These are phyloP conservation scores for Lasioglossum morio DNA, from an alignment of 2,888 invertebrate species.

Conservation along the genomic window DNA sequence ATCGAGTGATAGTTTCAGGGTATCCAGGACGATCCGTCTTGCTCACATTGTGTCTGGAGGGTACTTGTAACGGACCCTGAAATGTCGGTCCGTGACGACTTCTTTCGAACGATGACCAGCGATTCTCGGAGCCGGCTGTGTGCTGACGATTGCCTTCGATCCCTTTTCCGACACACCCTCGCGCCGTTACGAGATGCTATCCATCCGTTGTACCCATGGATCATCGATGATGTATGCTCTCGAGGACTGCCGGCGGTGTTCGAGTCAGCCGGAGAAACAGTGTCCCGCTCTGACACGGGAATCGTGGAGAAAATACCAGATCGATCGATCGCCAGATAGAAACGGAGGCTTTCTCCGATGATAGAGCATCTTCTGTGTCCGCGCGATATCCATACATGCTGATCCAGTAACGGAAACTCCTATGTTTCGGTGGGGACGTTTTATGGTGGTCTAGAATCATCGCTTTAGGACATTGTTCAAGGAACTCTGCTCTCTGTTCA, in stretches of 20 bases:
- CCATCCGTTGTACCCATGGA: slow-evolving; percentile 47
- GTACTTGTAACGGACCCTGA: slow-evolving; percentile 58
- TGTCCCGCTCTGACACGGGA: slow-evolving; percentile 25
- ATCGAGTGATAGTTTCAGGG: slow-evolving; percentile 26
- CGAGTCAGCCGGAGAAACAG: slow-evolving; percentile 31
- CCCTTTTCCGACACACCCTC: slow-evolving; percentile 62
- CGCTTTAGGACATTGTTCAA: no score
- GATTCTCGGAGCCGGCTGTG: slow-evolving; percentile 59
- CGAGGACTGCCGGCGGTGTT: slow-evolving; percentile 27
- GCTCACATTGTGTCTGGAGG: slow-evolving; percentile 58
- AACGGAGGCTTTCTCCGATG: background rate
- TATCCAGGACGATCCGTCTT: slow-evolving; percentile 37
- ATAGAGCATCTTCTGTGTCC: background rate
- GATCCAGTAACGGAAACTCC: background rate
- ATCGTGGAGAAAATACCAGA: slow-evolving; percentile 33
- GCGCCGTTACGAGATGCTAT: slow-evolving; percentile 62
- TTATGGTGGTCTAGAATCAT: no score
- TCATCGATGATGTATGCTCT: slow-evolving; percentile 52
- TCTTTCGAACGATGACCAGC: slow-evolving; percentile 76
- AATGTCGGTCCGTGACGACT: slow-evolving; percentile 73
- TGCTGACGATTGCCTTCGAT: slow-evolving; percentile 64
- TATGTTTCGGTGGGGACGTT: no score
- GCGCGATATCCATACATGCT: background rate
- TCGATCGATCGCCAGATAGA: slow-evolving; percentile 12
- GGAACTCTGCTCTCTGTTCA: no score